Evolutionary conservation across 1,140 invertebrate species (phyloP).

Genomic region (Eumaeus atala): DNA sequence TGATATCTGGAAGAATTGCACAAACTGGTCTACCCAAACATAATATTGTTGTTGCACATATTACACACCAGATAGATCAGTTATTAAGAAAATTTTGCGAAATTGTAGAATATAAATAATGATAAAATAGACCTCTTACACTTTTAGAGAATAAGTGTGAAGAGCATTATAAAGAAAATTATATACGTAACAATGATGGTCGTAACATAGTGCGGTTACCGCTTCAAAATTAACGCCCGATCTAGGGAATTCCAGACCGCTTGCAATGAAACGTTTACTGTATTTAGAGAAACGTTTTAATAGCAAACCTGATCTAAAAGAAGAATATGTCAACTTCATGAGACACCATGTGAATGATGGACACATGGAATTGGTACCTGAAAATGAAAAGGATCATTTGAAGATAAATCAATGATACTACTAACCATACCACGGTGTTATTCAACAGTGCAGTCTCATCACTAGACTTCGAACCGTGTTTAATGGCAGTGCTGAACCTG

Average conservation of each 20-base stretch:
- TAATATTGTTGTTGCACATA: conserved; percentile 14
- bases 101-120: conserved; percentile 20
- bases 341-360: conserved; percentile 16
- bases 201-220: conserved; percentile 18
- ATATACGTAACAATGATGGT: conserved; percentile 19
- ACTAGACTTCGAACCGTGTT: conserved; percentile 30
- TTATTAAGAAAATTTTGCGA: conserved; percentile 27
- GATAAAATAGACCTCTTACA: conserved; percentile 15
- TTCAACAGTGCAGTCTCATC: conserved; percentile 18
- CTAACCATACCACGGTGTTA: conserved; percentile 30
- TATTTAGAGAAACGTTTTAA: conserved; percentile 23
- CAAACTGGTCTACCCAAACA: conserved; percentile 13
- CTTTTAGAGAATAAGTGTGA: conserved; percentile 25
- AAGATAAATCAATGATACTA: conserved; percentile 12
- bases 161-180: conserved; percentile 22
- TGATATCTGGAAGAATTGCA: conserved; percentile 22
- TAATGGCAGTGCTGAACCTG: conserved; percentile 24
- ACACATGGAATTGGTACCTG: conserved; percentile 20
- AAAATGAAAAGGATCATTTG: conserved; percentile 13
- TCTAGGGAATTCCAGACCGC: conserved; percentile 18
- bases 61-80: conserved; percentile 22
- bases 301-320: conserved; percentile 12
- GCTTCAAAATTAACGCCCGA: conserved; percentile 17
- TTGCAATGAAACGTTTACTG: conserved; percentile 16
- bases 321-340: conserved; percentile 23